These are phyloP conservation scores for Agrotis clavis DNA, from an alignment of 2,888 invertebrate species.

Conservation along the genomic window DNA sequence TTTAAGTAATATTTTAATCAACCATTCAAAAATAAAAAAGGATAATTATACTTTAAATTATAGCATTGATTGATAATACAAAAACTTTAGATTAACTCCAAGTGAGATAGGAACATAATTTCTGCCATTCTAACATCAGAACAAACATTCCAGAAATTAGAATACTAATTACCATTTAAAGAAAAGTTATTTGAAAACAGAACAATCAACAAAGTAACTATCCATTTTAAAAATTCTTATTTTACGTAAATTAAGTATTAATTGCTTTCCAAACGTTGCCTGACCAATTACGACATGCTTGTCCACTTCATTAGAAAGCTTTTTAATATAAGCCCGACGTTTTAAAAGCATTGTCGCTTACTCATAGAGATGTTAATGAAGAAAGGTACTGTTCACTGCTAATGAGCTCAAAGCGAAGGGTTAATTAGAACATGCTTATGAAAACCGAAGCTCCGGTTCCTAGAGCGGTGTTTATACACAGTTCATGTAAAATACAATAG, in stretches of 20 bases:
- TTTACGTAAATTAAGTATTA: constrained; percentile 39
- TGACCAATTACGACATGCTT: constrained; percentile 46
- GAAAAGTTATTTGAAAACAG: constrained; percentile 11
- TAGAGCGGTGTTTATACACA: constrained; percentile 3
- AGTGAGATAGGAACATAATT: not conserved
- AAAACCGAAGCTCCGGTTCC: constrained; percentile 19
- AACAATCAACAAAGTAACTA: constrained; percentile 29
- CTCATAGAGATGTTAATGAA: constrained; percentile 49
- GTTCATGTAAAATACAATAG: constrained; percentile 5
- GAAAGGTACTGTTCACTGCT: constrained; percentile 26
- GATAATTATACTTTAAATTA: too few species aligned
- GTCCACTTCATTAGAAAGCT: constrained; percentile 49
- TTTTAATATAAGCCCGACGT: constrained; percentile 21
- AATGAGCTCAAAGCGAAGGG: constrained; percentile 55
- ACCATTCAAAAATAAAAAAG: too few species aligned
- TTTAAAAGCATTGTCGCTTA: constrained; percentile 43
- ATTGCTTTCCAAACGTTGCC: constrained; percentile 47
- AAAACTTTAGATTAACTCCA: not conserved
- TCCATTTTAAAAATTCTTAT: not conserved
- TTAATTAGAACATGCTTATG: constrained; percentile 54
- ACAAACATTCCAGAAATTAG: constrained; percentile 18
- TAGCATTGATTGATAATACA: constrained; percentile 1
- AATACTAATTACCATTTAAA: not conserved
- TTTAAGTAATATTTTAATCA: too few species aligned
- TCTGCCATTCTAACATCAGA: not conserved